Evolutionary conservation across 2,113 vertebrate genomes (phyloP).

Genomic region (Coturnix japonica): DNA sequence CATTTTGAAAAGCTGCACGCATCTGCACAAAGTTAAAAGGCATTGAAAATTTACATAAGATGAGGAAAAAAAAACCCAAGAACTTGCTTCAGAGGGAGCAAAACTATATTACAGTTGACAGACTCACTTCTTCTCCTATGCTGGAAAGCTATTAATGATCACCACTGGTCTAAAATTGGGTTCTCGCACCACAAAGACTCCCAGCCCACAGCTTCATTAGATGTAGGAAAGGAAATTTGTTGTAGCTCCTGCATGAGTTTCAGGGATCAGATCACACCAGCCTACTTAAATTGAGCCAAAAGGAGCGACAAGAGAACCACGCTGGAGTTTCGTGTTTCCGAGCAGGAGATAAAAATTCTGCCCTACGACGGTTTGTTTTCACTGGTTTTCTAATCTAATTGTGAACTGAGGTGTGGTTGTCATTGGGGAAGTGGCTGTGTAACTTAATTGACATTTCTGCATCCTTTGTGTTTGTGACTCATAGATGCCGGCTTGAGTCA

Average conservation of each 20-base stretch:
- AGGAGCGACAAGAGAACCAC: neutral
- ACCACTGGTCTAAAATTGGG: neutral
- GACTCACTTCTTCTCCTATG: neutral
- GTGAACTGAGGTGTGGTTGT: slow-evolving; percentile 63
- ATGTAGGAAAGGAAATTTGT: neutral
- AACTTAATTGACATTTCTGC: slow-evolving; percentile 59
- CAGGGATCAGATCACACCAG: neutral
- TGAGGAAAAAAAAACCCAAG: neutral
- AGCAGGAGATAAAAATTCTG: neutral
- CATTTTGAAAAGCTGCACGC: neutral
- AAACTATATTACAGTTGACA: neutral
- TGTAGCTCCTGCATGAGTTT: neutral
- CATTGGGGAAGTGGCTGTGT: slow-evolving; percentile 52
- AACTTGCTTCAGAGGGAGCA: neutral
- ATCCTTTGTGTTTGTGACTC: slow-evolving; percentile 61
- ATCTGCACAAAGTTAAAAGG: neutral
- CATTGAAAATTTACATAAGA: neutral
- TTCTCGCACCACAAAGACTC: neutral
- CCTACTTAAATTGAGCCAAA: neutral
- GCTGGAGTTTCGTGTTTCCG: neutral
- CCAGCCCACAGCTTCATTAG: neutral
- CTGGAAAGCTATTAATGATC: neutral
- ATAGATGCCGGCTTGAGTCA: slow-evolving; percentile 44
- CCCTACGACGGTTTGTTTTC: neutral
- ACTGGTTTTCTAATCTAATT: slow-evolving; percentile 49